Conservation (phyloP, 2,113 vertebrate species). For the Mesitornis unicolor region DNA sequence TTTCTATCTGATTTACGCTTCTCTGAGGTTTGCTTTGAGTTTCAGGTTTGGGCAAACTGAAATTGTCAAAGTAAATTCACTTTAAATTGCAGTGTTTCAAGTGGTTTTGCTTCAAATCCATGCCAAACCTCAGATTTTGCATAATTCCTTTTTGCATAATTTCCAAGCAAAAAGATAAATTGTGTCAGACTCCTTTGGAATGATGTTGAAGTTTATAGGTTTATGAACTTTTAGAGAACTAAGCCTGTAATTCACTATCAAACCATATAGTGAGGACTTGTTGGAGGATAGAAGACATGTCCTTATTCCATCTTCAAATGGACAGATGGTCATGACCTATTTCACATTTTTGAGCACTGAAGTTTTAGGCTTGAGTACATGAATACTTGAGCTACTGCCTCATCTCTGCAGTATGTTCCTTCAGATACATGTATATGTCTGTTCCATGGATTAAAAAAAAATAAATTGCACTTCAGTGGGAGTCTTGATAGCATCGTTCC, state of each 20-base stretch:
- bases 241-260: not conserved
- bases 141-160: conserved; percentile 8
- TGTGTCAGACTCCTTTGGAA: not conserved
- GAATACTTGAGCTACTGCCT: not conserved
- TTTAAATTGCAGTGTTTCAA: conserved; percentile 3
- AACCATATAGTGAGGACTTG: not conserved
- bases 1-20: conserved; percentile 26
- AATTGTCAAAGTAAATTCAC: conserved; percentile 9
- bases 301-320: not conserved
- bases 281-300: not conserved
- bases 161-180: not conserved
- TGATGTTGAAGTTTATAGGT: not conserved
- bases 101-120: conserved; percentile 2
- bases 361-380: not conserved
- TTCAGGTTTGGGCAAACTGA: conserved; percentile 36
- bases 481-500: not conserved
- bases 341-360: not conserved
- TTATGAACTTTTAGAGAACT: not conserved
- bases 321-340: not conserved
- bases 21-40: conserved; percentile 33
- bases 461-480: not conserved
- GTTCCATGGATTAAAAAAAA: not conserved
- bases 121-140: conserved; percentile 40
- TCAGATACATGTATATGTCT: not conserved
- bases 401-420: not conserved